Evolutionary conservation across 1,140 invertebrate species (phyloP).

Genomic region (Diabrotica undecimpunctata): DNA sequence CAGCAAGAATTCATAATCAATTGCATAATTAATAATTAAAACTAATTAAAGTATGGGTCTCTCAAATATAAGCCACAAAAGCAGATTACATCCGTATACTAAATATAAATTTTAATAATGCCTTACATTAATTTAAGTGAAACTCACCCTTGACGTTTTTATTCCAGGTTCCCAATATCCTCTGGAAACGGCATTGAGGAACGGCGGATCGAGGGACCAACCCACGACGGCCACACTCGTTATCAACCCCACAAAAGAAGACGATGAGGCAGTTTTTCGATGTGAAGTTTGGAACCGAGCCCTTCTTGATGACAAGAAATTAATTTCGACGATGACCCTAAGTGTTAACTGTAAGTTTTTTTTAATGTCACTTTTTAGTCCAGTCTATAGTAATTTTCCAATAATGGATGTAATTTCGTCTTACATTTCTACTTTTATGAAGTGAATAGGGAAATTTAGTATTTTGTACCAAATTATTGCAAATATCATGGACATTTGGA

Average conservation of each 20-base stretch:
- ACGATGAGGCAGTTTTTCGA: slow-evolving; percentile 75
- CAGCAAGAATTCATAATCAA: too few relatives aligned
- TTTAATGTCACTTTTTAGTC: not conserved
- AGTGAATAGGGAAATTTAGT: too few relatives aligned
- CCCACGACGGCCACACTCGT: slow-evolving; percentile 70
- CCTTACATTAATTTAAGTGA: too few relatives aligned
- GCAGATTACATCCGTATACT: too few relatives aligned
- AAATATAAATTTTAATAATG: too few relatives aligned
- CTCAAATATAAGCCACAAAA: too few relatives aligned
- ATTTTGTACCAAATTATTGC: too few relatives aligned
- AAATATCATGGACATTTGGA: too few relatives aligned
- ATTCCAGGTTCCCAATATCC: slow-evolving; percentile 56
- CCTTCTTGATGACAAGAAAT: slow-evolving; percentile 70
- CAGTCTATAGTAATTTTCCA: not conserved
- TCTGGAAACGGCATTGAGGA: slow-evolving; percentile 62
- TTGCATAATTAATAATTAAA: too few relatives aligned
- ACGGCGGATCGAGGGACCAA: slow-evolving; percentile 64
- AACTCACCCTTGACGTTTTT: not conserved
- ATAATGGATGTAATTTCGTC: too few relatives aligned
- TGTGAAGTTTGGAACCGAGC: slow-evolving; percentile 87
- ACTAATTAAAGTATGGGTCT: too few relatives aligned
- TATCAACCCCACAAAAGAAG: slow-evolving; percentile 72
- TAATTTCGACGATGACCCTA: slow-evolving; percentile 73
- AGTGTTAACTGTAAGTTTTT: slow-evolving; percentile 83
- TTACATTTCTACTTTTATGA: too few relatives aligned